Percentiles rank a stretch among this genome's conserved stretches.
Conservation (phyloP, 2,113 vertebrate species). For the Cyphotilapia sp. region DNA sequence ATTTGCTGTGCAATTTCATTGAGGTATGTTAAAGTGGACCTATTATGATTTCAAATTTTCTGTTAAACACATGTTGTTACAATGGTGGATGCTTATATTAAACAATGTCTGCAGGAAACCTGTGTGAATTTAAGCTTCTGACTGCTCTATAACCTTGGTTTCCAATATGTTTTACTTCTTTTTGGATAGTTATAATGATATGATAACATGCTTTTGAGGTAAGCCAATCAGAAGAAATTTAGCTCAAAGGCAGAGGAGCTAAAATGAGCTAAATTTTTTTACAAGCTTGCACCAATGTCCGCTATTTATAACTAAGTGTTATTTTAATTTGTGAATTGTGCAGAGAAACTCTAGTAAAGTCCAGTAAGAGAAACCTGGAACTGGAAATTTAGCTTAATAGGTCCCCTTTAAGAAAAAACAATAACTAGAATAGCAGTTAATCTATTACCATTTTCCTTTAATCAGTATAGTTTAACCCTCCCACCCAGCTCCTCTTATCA, state of each 20-base stretch:
- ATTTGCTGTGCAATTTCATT: not conserved
- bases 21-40: not conserved
- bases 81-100: not conserved
- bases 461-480: not conserved
- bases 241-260: not conserved
- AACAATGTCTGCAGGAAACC: not conserved
- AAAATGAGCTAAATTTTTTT: not conserved
- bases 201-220: not conserved
- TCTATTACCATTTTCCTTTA: not conserved
- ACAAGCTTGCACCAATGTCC: not conserved
- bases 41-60: not conserved
- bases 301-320: not conserved
- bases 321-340: not conserved
- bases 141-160: not conserved
- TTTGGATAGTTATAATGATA: not conserved
- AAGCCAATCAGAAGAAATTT: not conserved
- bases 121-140: not conserved
- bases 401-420: not conserved
- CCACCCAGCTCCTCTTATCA: not conserved
- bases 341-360: not conserved
- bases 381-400: not conserved
- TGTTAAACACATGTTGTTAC: not conserved
- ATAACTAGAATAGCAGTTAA: not conserved
- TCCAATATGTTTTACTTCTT: not conserved
- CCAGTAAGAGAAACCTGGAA: not conserved